phyloP scores from a whole-genome alignment of 2,113 vertebrate species.

The Edolisoma coerulescens region DNA sequence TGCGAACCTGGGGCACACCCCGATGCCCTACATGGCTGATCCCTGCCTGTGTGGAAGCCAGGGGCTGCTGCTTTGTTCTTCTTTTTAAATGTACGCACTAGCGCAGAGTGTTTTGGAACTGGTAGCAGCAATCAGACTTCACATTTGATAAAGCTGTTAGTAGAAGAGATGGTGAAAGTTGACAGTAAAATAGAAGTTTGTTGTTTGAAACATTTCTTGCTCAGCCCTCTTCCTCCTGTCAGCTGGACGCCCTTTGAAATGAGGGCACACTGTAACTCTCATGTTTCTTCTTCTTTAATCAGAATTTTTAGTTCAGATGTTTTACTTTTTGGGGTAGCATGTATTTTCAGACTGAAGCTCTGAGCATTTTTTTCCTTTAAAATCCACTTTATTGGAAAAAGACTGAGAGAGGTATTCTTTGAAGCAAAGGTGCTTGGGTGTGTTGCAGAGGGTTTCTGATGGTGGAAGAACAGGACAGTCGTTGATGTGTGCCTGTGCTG shows the following conservation, averaged over 20 bases:
- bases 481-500: background rate
- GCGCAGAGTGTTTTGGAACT: background rate
- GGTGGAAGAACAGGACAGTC: background rate
- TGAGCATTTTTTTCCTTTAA: background rate
- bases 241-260: background rate
- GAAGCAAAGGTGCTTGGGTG: background rate
- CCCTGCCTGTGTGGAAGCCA: background rate
- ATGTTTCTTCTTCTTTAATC: background rate
- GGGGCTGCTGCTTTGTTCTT: background rate
- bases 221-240: background rate
- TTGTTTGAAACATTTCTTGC: background rate
- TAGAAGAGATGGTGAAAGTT: background rate
- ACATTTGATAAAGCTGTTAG: background rate
- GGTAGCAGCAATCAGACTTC: background rate
- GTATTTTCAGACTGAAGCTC: background rate
- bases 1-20: background rate
- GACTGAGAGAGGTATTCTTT: background rate
- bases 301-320: background rate
- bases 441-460: background rate
- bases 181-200: background rate
- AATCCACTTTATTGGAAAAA: background rate
- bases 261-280: background rate
- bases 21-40: background rate
- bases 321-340: background rate
- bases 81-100: background rate